Evolutionary conservation across 2,113 vertebrate species (phyloP).

Genomic region (Camelus dromedarius): DNA sequence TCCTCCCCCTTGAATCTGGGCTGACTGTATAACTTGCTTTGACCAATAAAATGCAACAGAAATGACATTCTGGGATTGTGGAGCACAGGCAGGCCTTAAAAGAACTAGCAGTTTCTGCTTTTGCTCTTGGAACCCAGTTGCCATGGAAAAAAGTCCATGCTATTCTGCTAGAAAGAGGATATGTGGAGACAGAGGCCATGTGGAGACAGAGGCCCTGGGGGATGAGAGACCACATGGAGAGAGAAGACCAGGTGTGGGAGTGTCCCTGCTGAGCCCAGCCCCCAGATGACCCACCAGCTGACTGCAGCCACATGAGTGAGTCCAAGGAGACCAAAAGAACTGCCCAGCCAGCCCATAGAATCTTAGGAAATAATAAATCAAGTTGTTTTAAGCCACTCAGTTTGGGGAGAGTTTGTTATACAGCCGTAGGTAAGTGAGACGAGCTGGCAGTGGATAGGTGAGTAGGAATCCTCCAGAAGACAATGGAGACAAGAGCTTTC

Average conservation of each 20-base stretch:
- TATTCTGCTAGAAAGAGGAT: background rate
- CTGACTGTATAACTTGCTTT: conserved; percentile 30
- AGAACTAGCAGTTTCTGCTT: conserved; percentile 39
- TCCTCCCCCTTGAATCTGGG: background rate
- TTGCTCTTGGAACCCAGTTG: conserved; percentile 32
- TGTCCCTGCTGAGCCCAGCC: background rate
- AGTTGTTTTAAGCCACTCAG: conserved; percentile 5
- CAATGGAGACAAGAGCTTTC: conserved; percentile 9
- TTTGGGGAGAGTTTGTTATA: background rate
- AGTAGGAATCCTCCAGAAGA: conserved; percentile 22
- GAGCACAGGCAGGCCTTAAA: background rate
- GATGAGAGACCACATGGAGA: background rate
- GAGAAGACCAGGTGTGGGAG: background rate
- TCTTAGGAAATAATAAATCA: conserved; percentile 52
- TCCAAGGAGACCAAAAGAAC: background rate
- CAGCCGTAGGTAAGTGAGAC: background rate
- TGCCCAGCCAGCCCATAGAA: background rate
- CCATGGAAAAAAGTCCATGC: conserved; percentile 9
- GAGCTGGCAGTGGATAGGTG: background rate
- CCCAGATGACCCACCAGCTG: background rate
- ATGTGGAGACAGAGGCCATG: background rate
- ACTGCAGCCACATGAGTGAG: background rate
- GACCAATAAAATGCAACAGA: background rate
- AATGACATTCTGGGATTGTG: background rate
- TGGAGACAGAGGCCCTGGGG: background rate